phyloP scores from a whole-genome alignment of 2,113 vertebrate genomes.

The Aphyosemion australe region DNA sequence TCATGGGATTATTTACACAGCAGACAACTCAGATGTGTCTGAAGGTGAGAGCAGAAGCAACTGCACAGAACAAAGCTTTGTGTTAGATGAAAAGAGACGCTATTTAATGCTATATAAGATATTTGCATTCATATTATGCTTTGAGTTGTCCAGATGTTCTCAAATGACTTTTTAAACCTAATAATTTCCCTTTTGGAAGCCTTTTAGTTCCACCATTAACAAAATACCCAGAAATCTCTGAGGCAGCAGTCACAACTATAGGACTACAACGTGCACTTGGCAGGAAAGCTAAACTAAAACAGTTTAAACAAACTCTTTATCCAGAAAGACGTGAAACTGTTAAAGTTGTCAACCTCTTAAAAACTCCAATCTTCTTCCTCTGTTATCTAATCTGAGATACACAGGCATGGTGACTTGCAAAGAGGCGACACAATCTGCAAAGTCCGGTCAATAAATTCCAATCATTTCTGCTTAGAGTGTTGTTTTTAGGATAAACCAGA shows the following conservation, averaged over 20 bases:
- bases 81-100: too few relatives aligned
- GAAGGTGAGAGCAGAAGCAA: not conserved
- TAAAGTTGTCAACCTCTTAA: slow-evolving; percentile 54
- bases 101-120: too few relatives aligned
- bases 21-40: not conserved
- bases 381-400: slow-evolving; percentile 46
- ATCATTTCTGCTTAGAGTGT: too few relatives aligned
- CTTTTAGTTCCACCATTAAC: slow-evolving; percentile 19
- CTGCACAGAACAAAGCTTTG: too few relatives aligned
- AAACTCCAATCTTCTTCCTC: slow-evolving; percentile 19
- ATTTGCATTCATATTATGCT: too few relatives aligned
- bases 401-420: slow-evolving; percentile 40
- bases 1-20: slow-evolving; percentile 47
- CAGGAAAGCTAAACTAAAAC: slow-evolving; percentile 50
- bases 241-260: slow-evolving; percentile 14
- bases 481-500: too few relatives aligned
- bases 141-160: too few relatives aligned
- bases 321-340: slow-evolving; percentile 44
- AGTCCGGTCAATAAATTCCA: not conserved
- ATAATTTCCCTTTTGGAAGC: too few relatives aligned
- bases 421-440: slow-evolving; percentile 25
- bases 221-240: slow-evolving; percentile 15
- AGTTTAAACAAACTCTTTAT: slow-evolving; percentile 58
- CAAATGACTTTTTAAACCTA: too few relatives aligned
- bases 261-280: slow-evolving; percentile 34